These are phyloP conservation scores for Peromyscus californicus DNA, from an alignment of 2,113 vertebrate genomes.

Conservation along the genomic window DNA sequence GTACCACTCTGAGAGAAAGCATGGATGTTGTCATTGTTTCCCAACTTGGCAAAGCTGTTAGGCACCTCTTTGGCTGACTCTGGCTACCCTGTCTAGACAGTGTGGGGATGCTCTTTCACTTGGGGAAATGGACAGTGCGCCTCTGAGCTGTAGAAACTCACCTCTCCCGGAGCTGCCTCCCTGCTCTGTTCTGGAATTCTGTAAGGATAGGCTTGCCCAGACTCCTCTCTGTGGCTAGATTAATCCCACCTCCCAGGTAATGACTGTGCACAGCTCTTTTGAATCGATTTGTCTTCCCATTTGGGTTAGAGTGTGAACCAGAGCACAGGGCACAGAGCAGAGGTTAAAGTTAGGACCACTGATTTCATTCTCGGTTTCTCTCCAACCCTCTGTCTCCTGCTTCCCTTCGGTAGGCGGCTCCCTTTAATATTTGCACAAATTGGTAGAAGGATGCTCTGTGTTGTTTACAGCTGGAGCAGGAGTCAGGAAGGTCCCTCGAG, in stretches of 20 bases:
- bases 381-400: neutral
- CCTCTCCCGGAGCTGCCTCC: slow-evolving; percentile 40
- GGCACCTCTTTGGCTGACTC: neutral
- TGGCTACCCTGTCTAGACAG: slow-evolving; percentile 41
- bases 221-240: neutral
- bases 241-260: slow-evolving; percentile 57
- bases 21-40: fast-evolving
- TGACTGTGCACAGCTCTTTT: neutral
- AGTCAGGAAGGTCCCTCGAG: neutral
- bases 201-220: slow-evolving; percentile 49
- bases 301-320: neutral
- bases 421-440: slow-evolving; percentile 72
- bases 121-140: slow-evolving; percentile 65
- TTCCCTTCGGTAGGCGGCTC: neutral
- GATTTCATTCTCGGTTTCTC: slow-evolving; percentile 70
- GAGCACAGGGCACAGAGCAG: neutral
- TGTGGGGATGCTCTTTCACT: slow-evolving; percentile 53
- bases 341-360: slow-evolving; percentile 42
- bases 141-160: slow-evolving; percentile 68
- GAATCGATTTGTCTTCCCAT: slow-evolving; percentile 67
- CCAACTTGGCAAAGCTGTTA: slow-evolving; percentile 8
- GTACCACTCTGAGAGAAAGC: slow-evolving; percentile 20
- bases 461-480: neutral
- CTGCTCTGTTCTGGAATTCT: slow-evolving; percentile 75
- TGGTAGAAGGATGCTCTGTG: slow-evolving; percentile 75